phyloP scores from a whole-genome alignment of 2,888 invertebrate genomes.

The Diadromus collaris region DNA sequence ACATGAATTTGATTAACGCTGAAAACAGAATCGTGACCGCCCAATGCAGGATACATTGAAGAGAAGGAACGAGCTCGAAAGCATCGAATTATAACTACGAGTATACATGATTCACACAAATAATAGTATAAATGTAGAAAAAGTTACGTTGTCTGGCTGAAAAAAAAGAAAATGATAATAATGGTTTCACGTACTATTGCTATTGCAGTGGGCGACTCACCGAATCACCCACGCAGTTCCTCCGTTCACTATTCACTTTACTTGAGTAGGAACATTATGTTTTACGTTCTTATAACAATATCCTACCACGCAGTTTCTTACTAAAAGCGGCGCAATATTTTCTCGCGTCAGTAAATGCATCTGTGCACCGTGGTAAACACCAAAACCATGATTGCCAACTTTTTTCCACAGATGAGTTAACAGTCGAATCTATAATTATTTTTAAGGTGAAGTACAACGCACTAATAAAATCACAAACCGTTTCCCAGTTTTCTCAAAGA shows the following conservation, averaged over 20 bases:
- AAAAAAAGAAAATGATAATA: constrained; percentile 5
- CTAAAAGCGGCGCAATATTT: constrained; percentile 1
- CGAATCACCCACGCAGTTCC: constrained; percentile 23
- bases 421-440: neutral
- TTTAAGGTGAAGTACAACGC: too few species aligned
- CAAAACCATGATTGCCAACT: constrained; percentile 28
- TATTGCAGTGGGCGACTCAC: constrained; percentile 9
- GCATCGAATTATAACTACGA: constrained; percentile 11
- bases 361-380: constrained; percentile 24
- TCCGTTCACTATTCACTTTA: constrained; percentile 8
- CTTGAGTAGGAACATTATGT: constrained; percentile 34
- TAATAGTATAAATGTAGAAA: constrained; percentile 54
- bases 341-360: constrained; percentile 38
- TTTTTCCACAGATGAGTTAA: neutral
- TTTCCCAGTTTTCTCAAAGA: too few species aligned
- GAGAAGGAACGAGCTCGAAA: neutral
- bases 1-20: constrained; percentile 36
- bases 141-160: constrained; percentile 33
- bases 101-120: constrained; percentile 43
- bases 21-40: constrained; percentile 10
- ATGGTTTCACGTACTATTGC: neutral
- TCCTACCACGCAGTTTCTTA: neutral
- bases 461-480: too few species aligned
- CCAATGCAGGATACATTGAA: constrained; percentile 3
- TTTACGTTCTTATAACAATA: constrained; percentile 8